These are phyloP conservation scores for Nautilus pompilius DNA, from an alignment of 1,140 invertebrate genomes.

Conservation along the genomic window DNA sequence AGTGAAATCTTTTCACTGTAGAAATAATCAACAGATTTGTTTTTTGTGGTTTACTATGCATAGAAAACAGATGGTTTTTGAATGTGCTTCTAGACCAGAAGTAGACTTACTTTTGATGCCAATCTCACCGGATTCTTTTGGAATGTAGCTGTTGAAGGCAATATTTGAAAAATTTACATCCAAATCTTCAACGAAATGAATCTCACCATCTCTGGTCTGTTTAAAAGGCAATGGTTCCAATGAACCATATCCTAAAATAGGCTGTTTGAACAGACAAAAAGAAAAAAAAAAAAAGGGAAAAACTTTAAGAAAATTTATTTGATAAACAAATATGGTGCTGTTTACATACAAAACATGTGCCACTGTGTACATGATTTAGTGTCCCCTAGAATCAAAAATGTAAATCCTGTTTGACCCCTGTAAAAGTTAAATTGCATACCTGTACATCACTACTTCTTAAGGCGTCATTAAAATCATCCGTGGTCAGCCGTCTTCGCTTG, in stretches of 20 bases:
- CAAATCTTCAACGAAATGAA: conserved; percentile 41
- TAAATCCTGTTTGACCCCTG: neutral
- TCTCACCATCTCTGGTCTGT: conserved; percentile 30
- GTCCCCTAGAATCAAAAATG: neutral
- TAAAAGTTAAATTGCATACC: conserved; percentile 23
- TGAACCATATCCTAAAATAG: conserved; percentile 41
- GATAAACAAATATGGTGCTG: neutral
- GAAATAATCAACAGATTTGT: too few species aligned
- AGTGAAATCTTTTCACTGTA: too few species aligned
- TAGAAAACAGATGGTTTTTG: too few species aligned
- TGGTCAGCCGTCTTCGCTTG: conserved; percentile 44
- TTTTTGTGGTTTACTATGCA: too few species aligned
- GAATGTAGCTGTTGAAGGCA: conserved; percentile 27
- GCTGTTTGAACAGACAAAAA: too few species aligned
- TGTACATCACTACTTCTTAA: conserved; percentile 45
- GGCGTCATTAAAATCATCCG: conserved; percentile 53
- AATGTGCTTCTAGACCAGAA: too few species aligned
- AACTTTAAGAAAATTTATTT: neutral
- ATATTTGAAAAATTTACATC: conserved; percentile 33
- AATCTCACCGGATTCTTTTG: conserved; percentile 34
- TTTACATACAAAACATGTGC: too few species aligned
- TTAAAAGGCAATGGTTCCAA: conserved; percentile 25
- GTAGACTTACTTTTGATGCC: conserved; percentile 41
- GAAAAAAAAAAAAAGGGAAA: conserved; percentile 3
- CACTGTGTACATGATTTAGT: neutral